Base-by-base conservation (phyloP, 2,797 vertebrate genomes). In the Anabacerthia variegaticeps region DNA sequence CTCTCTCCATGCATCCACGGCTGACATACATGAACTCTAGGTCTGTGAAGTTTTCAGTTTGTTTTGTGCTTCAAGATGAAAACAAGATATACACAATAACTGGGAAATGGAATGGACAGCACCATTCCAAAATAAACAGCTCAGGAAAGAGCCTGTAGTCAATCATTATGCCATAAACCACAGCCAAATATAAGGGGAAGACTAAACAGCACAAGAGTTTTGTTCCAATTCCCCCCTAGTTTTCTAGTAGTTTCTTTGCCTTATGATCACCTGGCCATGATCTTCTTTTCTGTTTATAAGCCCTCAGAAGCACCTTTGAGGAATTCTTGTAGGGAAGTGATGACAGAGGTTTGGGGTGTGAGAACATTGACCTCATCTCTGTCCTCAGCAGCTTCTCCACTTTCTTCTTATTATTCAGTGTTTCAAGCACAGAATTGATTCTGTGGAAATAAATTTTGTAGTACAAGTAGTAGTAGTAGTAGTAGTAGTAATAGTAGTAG, bases 111-210 rank as follows among this genome's bases (percentile, higher is more conserved):
- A 49, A 93, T 69, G 39, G 65, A 78, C 67, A 87, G 43, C 51
- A 59, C 12, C 15, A 56, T 75, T 93, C 90, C 88, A 95, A 95
- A 93, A 95, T n/a, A 95, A 94, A 88, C 71, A 69, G 55, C 63
- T 69, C 55, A 26, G 52, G 22, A 67, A 89, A 92, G 12, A 85
- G 52, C 36, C 75, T 89, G 72, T 14, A 74, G 44, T 87, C 39
- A 66, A 49, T 89, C 91, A 61, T 56, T 65, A 6, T 58, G 30
- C 66, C 66, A 30, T 74, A 93, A 94, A 80, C 61, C 81, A 74
- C 78, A 30, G 27, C 7, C 59, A 76, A 86, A 91, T 56, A 88
- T 88, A 88, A 93, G 12, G 20, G 46, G 14, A 88, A 82, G 34
- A 54, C 63, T 80, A 85, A 95, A 85, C 30, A 82, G 34, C 0